Evolutionary conservation across 2,888 invertebrate genomes (phyloP), one percentile per base, ranked within the genome.

Genomic region (Punctoribates punctum): DNA sequence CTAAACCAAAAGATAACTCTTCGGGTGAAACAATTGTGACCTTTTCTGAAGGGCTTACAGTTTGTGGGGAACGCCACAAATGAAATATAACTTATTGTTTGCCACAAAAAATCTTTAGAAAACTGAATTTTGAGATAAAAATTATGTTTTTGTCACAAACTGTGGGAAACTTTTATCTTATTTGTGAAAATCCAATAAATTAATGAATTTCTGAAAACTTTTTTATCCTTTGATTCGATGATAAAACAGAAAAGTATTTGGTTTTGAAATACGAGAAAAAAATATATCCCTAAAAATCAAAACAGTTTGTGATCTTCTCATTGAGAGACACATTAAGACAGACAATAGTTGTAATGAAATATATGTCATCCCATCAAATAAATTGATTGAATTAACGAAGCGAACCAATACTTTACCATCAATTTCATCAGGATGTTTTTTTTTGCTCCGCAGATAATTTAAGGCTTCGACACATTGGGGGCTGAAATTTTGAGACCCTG

Each of bases 361-460:
- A 38, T 67, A 38, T 67, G 65, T 67, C 34, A 38, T 20, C 0
- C 38, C 6, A 38, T 38, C 23, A 38, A 23, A 67, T 67, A 62
- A 62, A 38, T 67, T 38, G 65, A 67, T 67, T 38, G 65, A 67
- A 67, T 67, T 38, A 20, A 38, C 65, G 62, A 62, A 67, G 65
- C 65, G 38, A 67, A 29, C n/a, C 38, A 67, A 67, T 15, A 67
- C n/a, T 67, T n/a, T 29, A 60, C 20, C 8, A 48, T 25, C 23
- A 57, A 54, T 54, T 8, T 48, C n/a, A 34, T 11, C 42, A 1
- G 42, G 13, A 42, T 42, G 13, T 42, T 42, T 9, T 42, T 42
- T 11, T 42, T 42, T 42, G 13, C 11, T 11, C 13, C 8, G 4
- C 42, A 5, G 11, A n/a, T 57, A 57, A 29, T 60, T 60, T 27